A percentile compares a stretch with the other conserved stretches of the same genome.
Conservation (phyloP, 2,113 vertebrate genomes). For the Trematomus loennbergii region DNA sequence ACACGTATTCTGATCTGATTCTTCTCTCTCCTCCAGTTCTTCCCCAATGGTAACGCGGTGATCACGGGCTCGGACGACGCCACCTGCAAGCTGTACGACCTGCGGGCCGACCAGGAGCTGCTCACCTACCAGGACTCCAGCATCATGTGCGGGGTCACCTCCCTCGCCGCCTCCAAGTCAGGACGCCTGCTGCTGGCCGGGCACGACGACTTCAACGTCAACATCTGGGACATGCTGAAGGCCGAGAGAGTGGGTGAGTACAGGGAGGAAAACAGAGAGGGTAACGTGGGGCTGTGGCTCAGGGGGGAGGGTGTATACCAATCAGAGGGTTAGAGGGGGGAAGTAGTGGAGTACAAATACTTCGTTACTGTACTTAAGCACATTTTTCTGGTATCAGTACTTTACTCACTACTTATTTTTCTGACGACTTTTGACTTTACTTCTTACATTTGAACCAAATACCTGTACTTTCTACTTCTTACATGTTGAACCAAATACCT, state of each 20-base stretch:
- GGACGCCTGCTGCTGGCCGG: conserved; percentile 94
- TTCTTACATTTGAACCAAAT: too few species aligned
- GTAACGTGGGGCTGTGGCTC: too few species aligned
- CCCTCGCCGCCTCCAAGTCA: conserved; percentile 91
- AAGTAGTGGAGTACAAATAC: too few species aligned
- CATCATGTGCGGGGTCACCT: conserved; percentile 97
- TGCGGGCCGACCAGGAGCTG: conserved; percentile 97
- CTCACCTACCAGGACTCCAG: conserved; percentile 90
- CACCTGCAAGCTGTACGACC: conserved; percentile 93
- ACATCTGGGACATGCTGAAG: conserved; percentile 95
- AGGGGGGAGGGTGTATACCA: too few species aligned
- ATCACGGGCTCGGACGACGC: conserved; percentile 96
- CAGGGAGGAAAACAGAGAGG: background rate
- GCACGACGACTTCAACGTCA: conserved; percentile 98
- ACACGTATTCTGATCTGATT: conserved; percentile 8
- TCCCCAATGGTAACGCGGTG: conserved; percentile 94
- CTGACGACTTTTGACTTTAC: too few species aligned
- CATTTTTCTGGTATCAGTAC: too few species aligned
- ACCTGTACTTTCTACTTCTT: too few species aligned
- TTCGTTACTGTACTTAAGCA: too few species aligned
- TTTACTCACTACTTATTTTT: too few species aligned
- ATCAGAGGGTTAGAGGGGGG: too few species aligned
- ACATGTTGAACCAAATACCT: too few species aligned
- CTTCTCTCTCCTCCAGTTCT: conserved; percentile 87
- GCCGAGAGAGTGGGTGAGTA: conserved; percentile 89